These are phyloP conservation scores for Gymnodraco acuticeps DNA, from an alignment of 2,797 vertebrate species.

Conservation along the genomic window DNA sequence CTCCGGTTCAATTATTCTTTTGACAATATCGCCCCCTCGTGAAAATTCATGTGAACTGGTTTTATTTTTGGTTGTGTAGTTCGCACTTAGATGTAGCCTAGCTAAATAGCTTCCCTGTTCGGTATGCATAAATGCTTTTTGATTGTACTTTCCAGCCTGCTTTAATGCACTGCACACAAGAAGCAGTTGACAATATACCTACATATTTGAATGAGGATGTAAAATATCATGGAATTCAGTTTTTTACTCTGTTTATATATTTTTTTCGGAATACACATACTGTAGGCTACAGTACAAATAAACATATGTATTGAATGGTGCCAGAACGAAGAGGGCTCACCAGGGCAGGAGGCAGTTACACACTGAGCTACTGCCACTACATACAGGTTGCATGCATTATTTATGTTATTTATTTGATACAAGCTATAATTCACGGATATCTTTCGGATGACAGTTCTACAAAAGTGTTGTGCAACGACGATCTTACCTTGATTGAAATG, in stretches of 20 bases:
- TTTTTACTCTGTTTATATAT: too few relatives aligned
- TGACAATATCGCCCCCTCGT: constrained; percentile 58
- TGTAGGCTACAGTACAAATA: too few relatives aligned
- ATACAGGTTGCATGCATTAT: too few relatives aligned
- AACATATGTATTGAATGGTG: too few relatives aligned
- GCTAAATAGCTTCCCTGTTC: not conserved
- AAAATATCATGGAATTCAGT: not conserved
- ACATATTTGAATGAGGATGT: not conserved
- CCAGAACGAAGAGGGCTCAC: too few relatives aligned
- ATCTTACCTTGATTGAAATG: not conserved
- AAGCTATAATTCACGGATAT: too few relatives aligned
- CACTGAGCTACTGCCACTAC: too few relatives aligned
- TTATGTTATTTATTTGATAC: too few relatives aligned
- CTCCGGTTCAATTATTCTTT: constrained; percentile 4
- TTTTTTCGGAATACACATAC: too few relatives aligned
- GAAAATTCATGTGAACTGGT: not conserved
- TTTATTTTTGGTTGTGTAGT: not conserved
- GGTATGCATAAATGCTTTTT: not conserved
- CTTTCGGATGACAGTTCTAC: too few relatives aligned
- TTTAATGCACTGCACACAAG: not conserved
- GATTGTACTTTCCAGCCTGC: not conserved
- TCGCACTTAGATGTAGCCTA: not conserved
- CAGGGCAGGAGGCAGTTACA: too few relatives aligned
- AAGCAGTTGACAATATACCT: not conserved
- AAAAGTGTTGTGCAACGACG: not conserved